Conservation (phyloP, 1,140 invertebrate genomes). For the Drosophila biarmipes region DNA sequence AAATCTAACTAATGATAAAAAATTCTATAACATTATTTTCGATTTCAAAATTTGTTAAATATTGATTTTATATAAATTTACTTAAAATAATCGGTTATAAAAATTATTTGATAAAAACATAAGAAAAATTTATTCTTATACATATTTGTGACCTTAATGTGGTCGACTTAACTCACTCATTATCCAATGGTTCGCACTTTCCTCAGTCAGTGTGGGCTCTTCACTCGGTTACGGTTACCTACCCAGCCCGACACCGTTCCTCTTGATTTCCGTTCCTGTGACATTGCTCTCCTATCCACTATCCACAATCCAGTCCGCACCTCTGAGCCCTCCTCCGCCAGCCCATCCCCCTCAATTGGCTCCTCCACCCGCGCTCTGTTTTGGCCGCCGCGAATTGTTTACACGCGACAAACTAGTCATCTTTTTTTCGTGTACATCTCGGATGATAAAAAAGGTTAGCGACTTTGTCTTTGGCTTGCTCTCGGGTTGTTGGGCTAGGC, state of each 20-base stretch:
- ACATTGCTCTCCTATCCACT: constrained; percentile 42
- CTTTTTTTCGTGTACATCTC: constrained; percentile 55
- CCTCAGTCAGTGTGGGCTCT: constrained; percentile 40
- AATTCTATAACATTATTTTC: too few relatives aligned
- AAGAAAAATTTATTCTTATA: too few relatives aligned
- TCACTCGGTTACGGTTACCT: constrained; percentile 29
- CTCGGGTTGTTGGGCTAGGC: constrained; percentile 72
- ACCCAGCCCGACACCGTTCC: constrained; percentile 44
- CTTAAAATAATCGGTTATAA: too few relatives aligned
- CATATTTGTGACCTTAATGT: too few relatives aligned
- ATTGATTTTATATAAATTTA: too few relatives aligned
- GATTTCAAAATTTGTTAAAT: too few relatives aligned
- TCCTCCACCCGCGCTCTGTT: constrained; percentile 65
- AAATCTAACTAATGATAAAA: too few relatives aligned
- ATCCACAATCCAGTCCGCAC: constrained; percentile 12
- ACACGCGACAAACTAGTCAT: constrained; percentile 82
- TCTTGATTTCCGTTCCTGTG: constrained; percentile 67
- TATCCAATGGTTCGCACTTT: constrained; percentile 11
- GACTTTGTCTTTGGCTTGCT: constrained; percentile 61
- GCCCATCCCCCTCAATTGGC: not conserved
- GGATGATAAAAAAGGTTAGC: constrained; percentile 75
- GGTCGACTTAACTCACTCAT: not conserved
- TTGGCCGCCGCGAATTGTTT: constrained; percentile 76
- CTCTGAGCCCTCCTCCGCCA: constrained; percentile 1
- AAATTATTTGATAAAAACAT: too few relatives aligned